Evolutionary conservation across 2,113 vertebrate species (phyloP), one percentile per base, ranked within the genome.

Genomic region (Pogonocichla stellata): DNA sequence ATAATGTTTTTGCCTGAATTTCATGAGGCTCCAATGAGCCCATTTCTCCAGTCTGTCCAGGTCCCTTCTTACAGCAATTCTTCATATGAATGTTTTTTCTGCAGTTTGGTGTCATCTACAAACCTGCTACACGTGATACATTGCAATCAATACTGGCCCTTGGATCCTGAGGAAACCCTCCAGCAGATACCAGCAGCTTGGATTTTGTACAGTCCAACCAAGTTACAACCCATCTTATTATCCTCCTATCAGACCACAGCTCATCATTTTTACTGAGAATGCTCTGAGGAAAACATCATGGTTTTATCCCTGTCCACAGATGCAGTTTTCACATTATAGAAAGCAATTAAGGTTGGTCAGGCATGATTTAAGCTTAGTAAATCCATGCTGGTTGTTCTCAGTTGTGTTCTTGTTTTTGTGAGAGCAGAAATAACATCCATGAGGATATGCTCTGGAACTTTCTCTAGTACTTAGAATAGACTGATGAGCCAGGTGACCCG

Each of bases 391-490:
- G 14, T 33, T 84, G 14, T 26, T 69, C n/a, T 42, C 26, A 78
- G 12, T 16, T 23, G 8, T 6, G 0, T 40, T 66, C 29, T n/a
- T 51, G 38, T 25, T 31, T 56, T 65, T 1, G 1, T 31, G 54
- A 73, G n/a, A n/a, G 36, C 2, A 15, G 29, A 84, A 80, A 25
- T n/a, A 34, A 48, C 10, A 62, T 19, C 6, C 47, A 69, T 33
- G 45, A 77, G 45, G 31, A 56, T 33, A 69, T 31, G 26, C 17
- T 51, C 33, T 34, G 19, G 34, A 83, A 64, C 19, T 51, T 67
- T 60, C 34, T 48, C 26, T 31, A 50, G 58, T 14, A 88, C 18
- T 47, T 26, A 34, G 7, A 9, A 51, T 12, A 73, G n/a, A 84
- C 36, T 51, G 26, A 54, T 48, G 14, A 66, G 14, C 28, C 22